phyloP scores from a whole-genome alignment of 2,888 invertebrate species.

The Linnaemya vulpina region DNA sequence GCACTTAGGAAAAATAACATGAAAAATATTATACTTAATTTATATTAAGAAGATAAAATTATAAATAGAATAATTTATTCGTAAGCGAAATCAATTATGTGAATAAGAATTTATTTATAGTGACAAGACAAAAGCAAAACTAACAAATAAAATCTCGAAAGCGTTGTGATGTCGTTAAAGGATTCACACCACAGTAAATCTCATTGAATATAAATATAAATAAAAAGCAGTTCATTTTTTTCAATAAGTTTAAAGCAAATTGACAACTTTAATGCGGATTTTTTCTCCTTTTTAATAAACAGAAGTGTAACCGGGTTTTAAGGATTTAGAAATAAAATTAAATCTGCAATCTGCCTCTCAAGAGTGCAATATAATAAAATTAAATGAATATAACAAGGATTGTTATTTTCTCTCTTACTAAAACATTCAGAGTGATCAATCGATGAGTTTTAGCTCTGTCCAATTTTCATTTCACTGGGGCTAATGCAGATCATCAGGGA shows the following conservation, averaged over 20 bases:
- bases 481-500: too few species aligned
- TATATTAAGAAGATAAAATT: constrained; percentile 28
- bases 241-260: not conserved
- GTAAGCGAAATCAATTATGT: constrained; percentile 58
- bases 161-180: constrained; percentile 80
- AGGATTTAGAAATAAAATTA: too few species aligned
- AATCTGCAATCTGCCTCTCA: too few species aligned
- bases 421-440: too few species aligned
- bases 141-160: constrained; percentile 80
- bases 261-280: not conserved
- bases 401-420: too few species aligned
- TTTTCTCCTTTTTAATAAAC: too few species aligned
- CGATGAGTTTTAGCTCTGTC: too few species aligned
- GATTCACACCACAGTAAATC: constrained; percentile 70
- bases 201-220: not conserved
- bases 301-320: too few species aligned
- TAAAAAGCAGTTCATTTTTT: not conserved
- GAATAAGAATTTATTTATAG: constrained; percentile 39
- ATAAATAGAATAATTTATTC: constrained; percentile 36
- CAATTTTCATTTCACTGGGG: too few species aligned
- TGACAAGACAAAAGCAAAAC: constrained; percentile 3
- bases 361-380: too few species aligned
- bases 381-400: too few species aligned
- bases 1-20: constrained; percentile 61
- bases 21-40: constrained; percentile 17